Base-by-base conservation (phyloP, 2,888 invertebrate species). In the Acheta domesticus region DNA sequence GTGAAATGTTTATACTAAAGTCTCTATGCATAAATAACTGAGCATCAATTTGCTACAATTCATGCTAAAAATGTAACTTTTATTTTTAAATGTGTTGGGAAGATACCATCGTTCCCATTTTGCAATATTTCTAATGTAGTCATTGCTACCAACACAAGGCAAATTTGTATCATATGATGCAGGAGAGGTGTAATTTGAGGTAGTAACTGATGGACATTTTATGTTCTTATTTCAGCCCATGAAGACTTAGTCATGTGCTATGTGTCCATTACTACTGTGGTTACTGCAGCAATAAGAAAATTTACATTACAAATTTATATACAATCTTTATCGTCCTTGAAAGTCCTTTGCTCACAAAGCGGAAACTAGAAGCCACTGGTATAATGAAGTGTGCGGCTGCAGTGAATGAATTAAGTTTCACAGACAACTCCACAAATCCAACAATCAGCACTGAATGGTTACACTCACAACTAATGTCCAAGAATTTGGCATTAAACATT, bases 81-180 rank as follows among this genome's bases (percentile, higher is more conserved):
- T 62, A 62, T n/a, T 62, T 62, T 62, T 62, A 62, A 62, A 62
- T 62, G 62, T 62, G n/a, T n/a, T 62, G 62, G 62, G 62, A 62
- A 62, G 62, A 62, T 62, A 19, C 62, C 62, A 62, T 62, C 62
- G 4, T 19, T 62, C 62, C 62, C 62, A 62, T 62, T 62, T 62
- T 62, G 14, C 62, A 19, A n/a, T 62, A 62, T 62, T 14, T 62
- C 62, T 62, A 62, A 62, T 62, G 62, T 62, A 62, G 62, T 62
- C 62, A 62, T n/a, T 62, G 62, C 62, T 62, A 62, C 62, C 62
- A 62, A 14, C 62, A 62, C 62, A 62, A 62, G 62, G 62, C 62
- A 62, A 62, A 62, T 62, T 14, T 62, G 62, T 62, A 62, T 62
- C 62, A 62, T 62, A 14, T 19, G 62, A 62, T 62, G 62, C 62